Base-by-base conservation (phyloP, 2,888 invertebrate species). In the Ditylenchus weischeri region DNA sequence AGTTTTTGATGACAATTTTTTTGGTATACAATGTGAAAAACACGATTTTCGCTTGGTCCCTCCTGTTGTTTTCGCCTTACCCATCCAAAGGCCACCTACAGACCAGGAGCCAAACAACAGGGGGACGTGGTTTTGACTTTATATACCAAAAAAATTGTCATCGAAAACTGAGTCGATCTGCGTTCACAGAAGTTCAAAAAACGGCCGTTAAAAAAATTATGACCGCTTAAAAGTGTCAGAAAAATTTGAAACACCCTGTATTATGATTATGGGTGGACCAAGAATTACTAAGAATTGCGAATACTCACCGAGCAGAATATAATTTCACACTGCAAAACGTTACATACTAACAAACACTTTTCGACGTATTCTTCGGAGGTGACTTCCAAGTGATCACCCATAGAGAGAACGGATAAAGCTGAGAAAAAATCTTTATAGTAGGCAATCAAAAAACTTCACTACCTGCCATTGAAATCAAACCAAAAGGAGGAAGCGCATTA, bases 381-480 rank as follows among this genome's bases (percentile, higher is more conserved):
- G 19, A 35, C 54, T 23, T 54, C 54, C 21, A 11, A 62, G 13
- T 43, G 43, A 62, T 50, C 62, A 23, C n/a, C 13, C 50, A 62
- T 13, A 35, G 54, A 51, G n/a, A 62, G 29, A 48, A 65, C 13
- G 29, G 50, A 48, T 38, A 50, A n/a, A 64, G 49, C 59, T 59
- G 38, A 13, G 2, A 59, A 6, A 35, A 10, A 59, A 6, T 29
- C 19, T 19, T 36, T 59, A 36, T 7, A 29, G 2, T 59, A 21
- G 29, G 11, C 36, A 3, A 59, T 29, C 1, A 11, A 23, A 7
- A 21, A 11, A 62, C 7, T 8, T 65, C 15, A 8, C 48, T 21
- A 76, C 79, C 77, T 35, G 76, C 66, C 47, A 74, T 75, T 10
- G 79, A 72, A 35, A 75, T 70, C 19, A 80, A 57, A 1, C 73